phyloP scores from a whole-genome alignment of 1,140 invertebrate species.

The Penaeus vannamei region DNA sequence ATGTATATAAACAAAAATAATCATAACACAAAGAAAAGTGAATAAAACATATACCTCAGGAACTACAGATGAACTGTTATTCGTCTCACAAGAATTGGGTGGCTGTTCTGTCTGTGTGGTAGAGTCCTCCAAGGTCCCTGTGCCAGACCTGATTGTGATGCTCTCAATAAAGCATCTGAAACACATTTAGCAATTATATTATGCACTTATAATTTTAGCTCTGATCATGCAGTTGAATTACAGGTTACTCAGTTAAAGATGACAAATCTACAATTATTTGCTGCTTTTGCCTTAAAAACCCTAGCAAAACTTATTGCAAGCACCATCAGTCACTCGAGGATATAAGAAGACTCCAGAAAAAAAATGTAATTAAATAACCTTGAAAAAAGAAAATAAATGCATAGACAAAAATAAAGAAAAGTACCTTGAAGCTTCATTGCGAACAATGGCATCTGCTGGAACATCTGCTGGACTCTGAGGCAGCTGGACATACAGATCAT shows the following conservation, averaged over 20 bases:
- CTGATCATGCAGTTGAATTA: too few species aligned
- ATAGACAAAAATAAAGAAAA: background rate
- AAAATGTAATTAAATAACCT: background rate
- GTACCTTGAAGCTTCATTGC: constrained; percentile 35
- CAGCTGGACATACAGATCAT: constrained; percentile 61
- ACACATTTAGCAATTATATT: background rate
- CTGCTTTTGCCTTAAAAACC: too few species aligned
- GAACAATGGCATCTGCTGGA: constrained; percentile 18
- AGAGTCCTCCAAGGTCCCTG: constrained; percentile 61
- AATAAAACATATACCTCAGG: constrained; percentile 26
- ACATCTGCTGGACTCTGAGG: constrained; percentile 59
- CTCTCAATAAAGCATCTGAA: constrained; percentile 58
- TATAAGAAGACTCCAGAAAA: background rate
- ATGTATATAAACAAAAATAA: background rate
- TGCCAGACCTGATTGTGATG: constrained; percentile 39
- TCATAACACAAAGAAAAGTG: background rate
- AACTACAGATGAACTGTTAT: constrained; percentile 2
- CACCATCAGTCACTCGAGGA: too few species aligned
- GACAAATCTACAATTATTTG: too few species aligned
- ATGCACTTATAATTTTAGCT: too few species aligned
- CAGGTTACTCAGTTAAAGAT: too few species aligned
- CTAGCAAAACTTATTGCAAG: too few species aligned
- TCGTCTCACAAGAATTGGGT: constrained; percentile 30
- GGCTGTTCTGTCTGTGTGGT: constrained; percentile 62
- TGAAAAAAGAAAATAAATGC: background rate